These are phyloP conservation scores for Alloscopus bannaensis DNA, from an alignment of 2,888 invertebrate species.

Conservation along the genomic window DNA sequence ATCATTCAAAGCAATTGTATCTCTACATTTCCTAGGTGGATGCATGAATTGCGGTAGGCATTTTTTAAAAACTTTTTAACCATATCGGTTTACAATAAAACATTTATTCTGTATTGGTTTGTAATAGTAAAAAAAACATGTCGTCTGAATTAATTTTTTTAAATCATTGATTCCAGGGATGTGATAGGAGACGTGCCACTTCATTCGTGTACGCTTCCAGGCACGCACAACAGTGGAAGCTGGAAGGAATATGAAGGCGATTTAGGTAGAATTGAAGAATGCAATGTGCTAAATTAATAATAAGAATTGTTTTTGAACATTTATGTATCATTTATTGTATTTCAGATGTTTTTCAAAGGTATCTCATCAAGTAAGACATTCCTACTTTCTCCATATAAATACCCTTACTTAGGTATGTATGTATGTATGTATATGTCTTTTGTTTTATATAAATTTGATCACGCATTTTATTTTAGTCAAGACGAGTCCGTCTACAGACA, in stretches of 20 bases:
- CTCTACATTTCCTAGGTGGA: conserved; percentile 90
- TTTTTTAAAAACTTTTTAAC: conserved; percentile 42
- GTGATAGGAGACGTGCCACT: conserved; percentile 79
- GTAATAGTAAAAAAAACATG: neutral
- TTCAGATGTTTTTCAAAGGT: conserved; percentile 66
- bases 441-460: neutral
- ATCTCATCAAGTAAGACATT: conserved; percentile 66
- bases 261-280: conserved; percentile 52
- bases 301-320: conserved; percentile 21
- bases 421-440: neutral
- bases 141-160: conserved; percentile 1
- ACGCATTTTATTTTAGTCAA: conserved; percentile 78
- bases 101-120: conserved; percentile 7
- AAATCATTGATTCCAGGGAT: conserved; percentile 68
- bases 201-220: conserved; percentile 81
- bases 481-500: conserved; percentile 89
- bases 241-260: conserved; percentile 78
- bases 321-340: conserved; percentile 3
- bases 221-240: conserved; percentile 83
- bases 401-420: neutral
- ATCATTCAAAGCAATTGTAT: conserved; percentile 80
- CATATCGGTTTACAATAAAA: conserved; percentile 17
- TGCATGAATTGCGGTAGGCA: conserved; percentile 82
- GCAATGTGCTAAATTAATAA: conserved; percentile 27
- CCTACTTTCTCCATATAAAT: neutral